Conservation (phyloP, 2,797 vertebrate species). For the Chromobotia macracanthus region DNA sequence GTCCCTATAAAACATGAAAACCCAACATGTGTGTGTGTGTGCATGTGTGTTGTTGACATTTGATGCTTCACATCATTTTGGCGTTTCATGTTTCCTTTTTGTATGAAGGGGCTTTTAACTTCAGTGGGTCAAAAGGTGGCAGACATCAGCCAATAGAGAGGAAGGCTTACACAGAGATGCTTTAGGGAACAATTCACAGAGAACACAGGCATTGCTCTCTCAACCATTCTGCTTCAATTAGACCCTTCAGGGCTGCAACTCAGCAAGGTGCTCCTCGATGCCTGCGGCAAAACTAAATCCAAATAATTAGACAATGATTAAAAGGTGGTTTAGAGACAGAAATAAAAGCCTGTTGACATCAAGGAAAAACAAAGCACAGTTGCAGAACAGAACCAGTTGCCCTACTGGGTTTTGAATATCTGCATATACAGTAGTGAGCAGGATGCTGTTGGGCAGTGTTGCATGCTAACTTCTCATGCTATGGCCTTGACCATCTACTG, state of each 20-base stretch:
- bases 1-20: too few relatives aligned
- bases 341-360: slow-evolving; percentile 34
- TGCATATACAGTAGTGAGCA: slow-evolving; percentile 11
- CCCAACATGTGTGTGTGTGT: too few relatives aligned
- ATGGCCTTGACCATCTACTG: not conserved
- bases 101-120: slow-evolving; percentile 39
- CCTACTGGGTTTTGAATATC: slow-evolving; percentile 21
- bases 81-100: slow-evolving; percentile 28
- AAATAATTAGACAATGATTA: slow-evolving; percentile 58
- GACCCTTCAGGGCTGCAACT: slow-evolving; percentile 42
- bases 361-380: slow-evolving; percentile 33
- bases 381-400: slow-evolving; percentile 20
- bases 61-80: slow-evolving; percentile 32
- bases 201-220: slow-evolving; percentile 19
- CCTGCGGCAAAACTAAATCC: slow-evolving; percentile 48
- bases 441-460: slow-evolving; percentile 23
- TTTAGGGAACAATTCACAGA: slow-evolving; percentile 10
- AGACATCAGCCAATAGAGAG: slow-evolving; percentile 34
- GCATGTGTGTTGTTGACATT: slow-evolving; percentile 59
- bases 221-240: slow-evolving; percentile 26
- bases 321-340: slow-evolving; percentile 41
- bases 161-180: slow-evolving; percentile 17
- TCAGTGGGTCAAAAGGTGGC: slow-evolving; percentile 55
- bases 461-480: slow-evolving; percentile 18
- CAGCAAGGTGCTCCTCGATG: slow-evolving; percentile 29